Conservation (phyloP, 2,113 vertebrate species). For the Zapus hudsonius region DNA sequence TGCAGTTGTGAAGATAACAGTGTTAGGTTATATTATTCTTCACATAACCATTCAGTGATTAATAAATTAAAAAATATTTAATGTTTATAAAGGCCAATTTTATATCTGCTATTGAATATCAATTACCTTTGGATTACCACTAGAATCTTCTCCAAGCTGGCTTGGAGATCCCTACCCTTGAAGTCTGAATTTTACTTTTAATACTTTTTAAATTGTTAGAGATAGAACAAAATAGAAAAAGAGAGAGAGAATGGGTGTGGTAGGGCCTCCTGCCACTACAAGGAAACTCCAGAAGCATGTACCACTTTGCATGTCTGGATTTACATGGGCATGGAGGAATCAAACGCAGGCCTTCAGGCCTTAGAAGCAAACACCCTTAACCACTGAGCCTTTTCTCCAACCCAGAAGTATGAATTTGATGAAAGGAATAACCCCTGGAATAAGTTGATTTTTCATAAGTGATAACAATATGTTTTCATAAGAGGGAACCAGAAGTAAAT, state of each 20-base stretch:
- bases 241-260: too few species aligned
- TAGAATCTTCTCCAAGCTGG: background rate
- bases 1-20: background rate
- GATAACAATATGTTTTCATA: background rate
- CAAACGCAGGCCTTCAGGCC: too few species aligned
- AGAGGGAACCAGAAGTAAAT: background rate
- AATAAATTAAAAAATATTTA: conserved; percentile 31
- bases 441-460: conserved; percentile 11
- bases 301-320: too few species aligned
- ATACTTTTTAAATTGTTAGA: background rate
- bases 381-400: too few species aligned
- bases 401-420: background rate
- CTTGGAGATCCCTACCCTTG: background rate
- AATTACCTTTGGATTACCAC: conserved; percentile 20
- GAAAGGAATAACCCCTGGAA: conserved; percentile 28
- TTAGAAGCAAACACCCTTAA: too few species aligned
- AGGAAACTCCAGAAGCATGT: too few species aligned
- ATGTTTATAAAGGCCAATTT: conserved; percentile 26
- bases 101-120: background rate
- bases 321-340: too few species aligned
- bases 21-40: conserved; percentile 18
- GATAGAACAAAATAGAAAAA: background rate
- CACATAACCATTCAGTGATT: conserved; percentile 3
- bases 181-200: too few species aligned
- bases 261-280: too few species aligned